These are phyloP conservation scores for Variabilichromis moorii DNA, from an alignment of 2,113 vertebrate genomes.

Conservation along the genomic window DNA sequence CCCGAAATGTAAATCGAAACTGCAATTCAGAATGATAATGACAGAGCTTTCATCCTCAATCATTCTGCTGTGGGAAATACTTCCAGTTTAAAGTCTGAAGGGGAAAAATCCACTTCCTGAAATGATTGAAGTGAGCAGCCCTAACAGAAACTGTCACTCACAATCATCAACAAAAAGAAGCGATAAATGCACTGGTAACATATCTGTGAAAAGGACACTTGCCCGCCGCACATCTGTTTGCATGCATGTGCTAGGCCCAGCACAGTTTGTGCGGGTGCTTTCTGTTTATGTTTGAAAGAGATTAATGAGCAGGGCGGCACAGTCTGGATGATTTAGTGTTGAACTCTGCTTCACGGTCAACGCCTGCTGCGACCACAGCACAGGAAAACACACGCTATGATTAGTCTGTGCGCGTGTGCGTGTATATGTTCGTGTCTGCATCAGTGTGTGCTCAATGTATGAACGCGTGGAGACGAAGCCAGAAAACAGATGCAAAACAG, in stretches of 20 bases:
- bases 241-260: neutral
- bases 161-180: neutral
- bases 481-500: neutral
- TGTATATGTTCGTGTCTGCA: neutral
- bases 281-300: neutral
- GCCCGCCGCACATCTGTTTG: neutral
- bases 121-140: neutral
- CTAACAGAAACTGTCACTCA: neutral
- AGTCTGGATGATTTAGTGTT: conserved; percentile 35
- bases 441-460: neutral
- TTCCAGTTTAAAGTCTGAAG: conserved; percentile 4
- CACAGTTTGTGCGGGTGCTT: neutral
- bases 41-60: conserved; percentile 10
- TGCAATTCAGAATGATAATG: conserved; percentile 18
- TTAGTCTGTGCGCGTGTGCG: neutral
- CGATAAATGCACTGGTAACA: neutral
- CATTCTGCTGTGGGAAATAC: conserved; percentile 2
- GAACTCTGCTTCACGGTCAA: conserved; percentile 25
- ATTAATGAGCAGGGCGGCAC: conserved; percentile 21
- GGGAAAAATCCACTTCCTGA: conserved; percentile 21
- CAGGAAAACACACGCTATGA: conserved; percentile 37
- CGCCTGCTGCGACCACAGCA: conserved; percentile 34
- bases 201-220: neutral
- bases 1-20: conserved; percentile 18
- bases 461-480: neutral